Percentiles rank a stretch among this genome's conserved stretches.
Conservation (phyloP, 2,888 invertebrate genomes). For the Eulithis testata region DNA sequence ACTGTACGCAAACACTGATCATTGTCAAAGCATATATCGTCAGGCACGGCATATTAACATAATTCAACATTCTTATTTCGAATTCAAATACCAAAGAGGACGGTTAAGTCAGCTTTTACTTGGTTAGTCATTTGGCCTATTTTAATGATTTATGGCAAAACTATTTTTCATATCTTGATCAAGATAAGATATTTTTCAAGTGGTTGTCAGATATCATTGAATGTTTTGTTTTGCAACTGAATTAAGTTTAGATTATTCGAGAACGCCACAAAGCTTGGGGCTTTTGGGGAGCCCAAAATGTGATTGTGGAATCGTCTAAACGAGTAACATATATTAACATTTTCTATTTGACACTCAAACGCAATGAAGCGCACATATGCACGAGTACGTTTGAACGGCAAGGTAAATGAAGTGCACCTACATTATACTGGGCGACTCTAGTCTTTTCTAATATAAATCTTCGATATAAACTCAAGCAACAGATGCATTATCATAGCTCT, state of each 20-base stretch:
- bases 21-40: too few species aligned
- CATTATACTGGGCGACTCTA: background rate
- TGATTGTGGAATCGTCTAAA: too few species aligned
- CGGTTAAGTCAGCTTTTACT: background rate
- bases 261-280: too few species aligned
- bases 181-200: background rate
- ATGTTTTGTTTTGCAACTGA: too few species aligned
- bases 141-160: conserved; percentile 2
- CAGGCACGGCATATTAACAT: background rate
- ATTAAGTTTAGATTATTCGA: too few species aligned
- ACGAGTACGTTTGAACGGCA: too few species aligned
- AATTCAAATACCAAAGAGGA: conserved; percentile 9
- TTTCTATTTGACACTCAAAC: background rate
- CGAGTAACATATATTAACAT: too few species aligned
- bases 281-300: too few species aligned
- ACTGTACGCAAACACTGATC: too few species aligned
- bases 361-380: too few species aligned
- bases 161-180: background rate
- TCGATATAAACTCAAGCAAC: conserved; percentile 4
- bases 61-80: conserved; percentile 3
- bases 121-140: too few species aligned
- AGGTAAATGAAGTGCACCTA: background rate
- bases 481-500: conserved; percentile 26
- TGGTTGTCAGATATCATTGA: too few species aligned
- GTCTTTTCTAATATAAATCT: background rate